Conservation (phyloP, 2,797 vertebrate species). For the Amniataba percoides region DNA sequence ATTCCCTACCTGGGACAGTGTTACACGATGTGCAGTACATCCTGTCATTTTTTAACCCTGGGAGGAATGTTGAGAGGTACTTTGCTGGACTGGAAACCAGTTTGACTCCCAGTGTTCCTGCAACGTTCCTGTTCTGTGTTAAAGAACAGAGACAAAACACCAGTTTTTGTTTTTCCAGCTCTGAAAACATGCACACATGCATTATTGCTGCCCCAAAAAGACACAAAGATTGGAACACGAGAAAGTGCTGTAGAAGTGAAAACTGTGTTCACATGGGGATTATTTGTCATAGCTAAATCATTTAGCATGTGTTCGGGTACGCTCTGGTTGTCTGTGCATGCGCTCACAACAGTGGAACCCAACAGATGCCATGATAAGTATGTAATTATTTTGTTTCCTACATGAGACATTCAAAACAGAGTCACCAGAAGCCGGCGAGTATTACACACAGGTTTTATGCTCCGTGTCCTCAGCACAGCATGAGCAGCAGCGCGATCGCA, state of each 20-base stretch:
- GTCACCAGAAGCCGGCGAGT: constrained; percentile 43
- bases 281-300: constrained; percentile 38
- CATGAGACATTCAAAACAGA: constrained; percentile 45
- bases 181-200: constrained; percentile 20
- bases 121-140: constrained; percentile 35
- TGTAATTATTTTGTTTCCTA: constrained; percentile 39
- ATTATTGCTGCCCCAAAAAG: constrained; percentile 20
- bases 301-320: constrained; percentile 26
- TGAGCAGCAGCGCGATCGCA: constrained; percentile 21
- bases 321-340: constrained; percentile 5
- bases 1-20: constrained; percentile 53
- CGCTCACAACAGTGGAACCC: constrained; percentile 27
- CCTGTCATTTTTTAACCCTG: constrained; percentile 65
- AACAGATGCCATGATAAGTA: constrained; percentile 29
- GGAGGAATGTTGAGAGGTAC: constrained; percentile 23
- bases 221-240: constrained; percentile 35
- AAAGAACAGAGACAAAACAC: constrained; percentile 9
- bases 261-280: constrained; percentile 47
- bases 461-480: constrained; percentile 21
- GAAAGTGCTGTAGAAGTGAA: constrained; percentile 18
- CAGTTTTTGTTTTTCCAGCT: constrained; percentile 2
- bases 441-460: constrained; percentile 35
- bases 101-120: constrained; percentile 22
- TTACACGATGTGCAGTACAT: constrained; percentile 69
- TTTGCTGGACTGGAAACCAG: constrained; percentile 50